phyloP scores from a whole-genome alignment of 2,113 vertebrate genomes.

The Dissostichus mawsoni region DNA sequence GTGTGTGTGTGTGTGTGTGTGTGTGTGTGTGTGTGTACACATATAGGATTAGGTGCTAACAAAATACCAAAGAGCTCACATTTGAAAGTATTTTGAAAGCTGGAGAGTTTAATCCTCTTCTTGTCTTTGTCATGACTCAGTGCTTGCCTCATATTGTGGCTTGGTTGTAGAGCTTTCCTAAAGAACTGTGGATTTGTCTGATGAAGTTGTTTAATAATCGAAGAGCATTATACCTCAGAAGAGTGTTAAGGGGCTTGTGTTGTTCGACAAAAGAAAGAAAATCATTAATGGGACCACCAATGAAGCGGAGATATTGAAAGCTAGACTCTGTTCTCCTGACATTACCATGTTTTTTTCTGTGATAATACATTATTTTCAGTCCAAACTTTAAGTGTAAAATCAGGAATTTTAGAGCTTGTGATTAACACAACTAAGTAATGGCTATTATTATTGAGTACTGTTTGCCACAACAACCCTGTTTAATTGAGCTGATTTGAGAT shows the following conservation, averaged over 20 bases:
- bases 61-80: background rate
- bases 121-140: constrained; percentile 8
- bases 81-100: constrained; percentile 21
- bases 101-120: constrained; percentile 12
- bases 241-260: constrained; percentile 32
- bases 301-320: constrained; percentile 31
- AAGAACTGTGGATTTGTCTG: constrained; percentile 36
- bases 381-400: background rate
- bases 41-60: background rate
- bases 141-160: constrained; percentile 8
- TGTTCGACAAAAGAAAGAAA: constrained; percentile 64
- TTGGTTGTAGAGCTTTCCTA: constrained; percentile 25
- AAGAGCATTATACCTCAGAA: constrained; percentile 49
- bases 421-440: too few relatives aligned
- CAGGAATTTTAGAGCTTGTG: background rate
- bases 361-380: constrained; percentile 8
- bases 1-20: background rate
- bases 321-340: constrained; percentile 4
- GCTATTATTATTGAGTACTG: too few relatives aligned
- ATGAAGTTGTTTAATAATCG: constrained; percentile 62
- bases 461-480: background rate
- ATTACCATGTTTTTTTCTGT: background rate
- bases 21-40: background rate
- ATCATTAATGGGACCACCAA: constrained; percentile 58
- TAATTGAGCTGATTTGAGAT: constrained; percentile 28